Evolutionary conservation across 2,113 vertebrate genomes (phyloP).

Genomic region (Pogona vitticeps): DNA sequence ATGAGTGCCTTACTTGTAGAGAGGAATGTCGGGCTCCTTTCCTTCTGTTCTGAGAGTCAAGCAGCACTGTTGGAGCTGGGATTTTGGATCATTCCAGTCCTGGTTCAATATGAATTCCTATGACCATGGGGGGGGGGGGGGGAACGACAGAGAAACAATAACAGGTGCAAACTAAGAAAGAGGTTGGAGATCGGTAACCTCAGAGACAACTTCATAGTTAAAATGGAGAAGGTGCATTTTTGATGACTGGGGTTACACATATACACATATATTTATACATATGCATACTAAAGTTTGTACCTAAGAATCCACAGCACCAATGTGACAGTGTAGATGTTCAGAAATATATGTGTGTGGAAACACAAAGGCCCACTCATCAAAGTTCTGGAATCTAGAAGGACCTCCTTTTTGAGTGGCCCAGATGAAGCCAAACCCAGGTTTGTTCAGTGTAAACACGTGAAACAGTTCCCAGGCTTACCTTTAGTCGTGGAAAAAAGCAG

Average conservation of each 20-base stretch:
- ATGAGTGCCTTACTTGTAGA: constrained; percentile 90
- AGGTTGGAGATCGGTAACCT: neutral
- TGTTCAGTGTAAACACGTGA: neutral
- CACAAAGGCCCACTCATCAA: neutral
- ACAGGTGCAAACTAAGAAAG: neutral
- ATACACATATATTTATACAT: too few species aligned
- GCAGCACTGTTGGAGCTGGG: constrained; percentile 98
- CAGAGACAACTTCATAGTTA: neutral
- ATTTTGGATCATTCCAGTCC: constrained; percentile 99
- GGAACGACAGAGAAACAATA: constrained; percentile 6
- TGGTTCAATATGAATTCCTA: constrained; percentile 99
- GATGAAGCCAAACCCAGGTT: neutral
- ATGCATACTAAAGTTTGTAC: neutral
- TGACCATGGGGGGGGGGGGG: constrained; percentile 22
- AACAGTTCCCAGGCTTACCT: constrained; percentile 72
- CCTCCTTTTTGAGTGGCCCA: too few species aligned
- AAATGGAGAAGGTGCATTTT: neutral
- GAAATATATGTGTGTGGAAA: too few species aligned
- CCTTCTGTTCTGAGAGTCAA: constrained; percentile 96
- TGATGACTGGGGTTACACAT: neutral
- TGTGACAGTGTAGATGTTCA: neutral
- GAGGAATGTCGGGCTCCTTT: constrained; percentile 96
- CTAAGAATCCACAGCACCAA: neutral
- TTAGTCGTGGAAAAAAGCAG: constrained; percentile 96
- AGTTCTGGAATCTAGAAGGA: neutral